Conservation (phyloP, 2,113 vertebrate species). For the Tragelaphus strepsiceros region DNA sequence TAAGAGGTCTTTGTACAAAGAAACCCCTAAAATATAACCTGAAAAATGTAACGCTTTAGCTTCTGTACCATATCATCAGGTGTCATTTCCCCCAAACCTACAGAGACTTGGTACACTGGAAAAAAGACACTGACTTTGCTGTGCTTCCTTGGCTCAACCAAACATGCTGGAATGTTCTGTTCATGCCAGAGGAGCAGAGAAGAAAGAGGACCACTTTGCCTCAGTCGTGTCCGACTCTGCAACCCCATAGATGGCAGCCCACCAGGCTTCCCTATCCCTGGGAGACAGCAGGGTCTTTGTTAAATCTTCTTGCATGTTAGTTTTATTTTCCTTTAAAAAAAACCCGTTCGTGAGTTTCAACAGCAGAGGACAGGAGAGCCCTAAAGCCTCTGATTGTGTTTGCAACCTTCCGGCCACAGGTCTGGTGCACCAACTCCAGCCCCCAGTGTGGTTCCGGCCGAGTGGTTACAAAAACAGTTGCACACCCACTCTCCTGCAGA, state of each 20-base stretch:
- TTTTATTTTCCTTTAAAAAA: neutral
- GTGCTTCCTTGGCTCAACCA: constrained; percentile 47
- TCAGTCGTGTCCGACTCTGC: too few relatives aligned
- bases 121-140: neutral
- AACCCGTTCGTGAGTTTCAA: too few relatives aligned
- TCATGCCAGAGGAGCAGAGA: constrained; percentile 43
- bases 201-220: constrained; percentile 49
- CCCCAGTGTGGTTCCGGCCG: fast-evolving
- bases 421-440: fast-evolving
- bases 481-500: neutral
- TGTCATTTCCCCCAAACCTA: neutral
- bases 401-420: too few relatives aligned
- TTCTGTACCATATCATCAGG: neutral
- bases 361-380: neutral
- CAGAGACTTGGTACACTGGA: neutral
- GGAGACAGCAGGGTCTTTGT: neutral
- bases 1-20: neutral
- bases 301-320: neutral
- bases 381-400: neutral
- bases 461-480: fast-evolving
- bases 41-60: neutral
- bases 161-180: constrained; percentile 61
- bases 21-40: neutral
- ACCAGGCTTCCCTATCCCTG: too few relatives aligned
- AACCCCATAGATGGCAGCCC: too few relatives aligned